Conservation (phyloP, 1,140 invertebrate species). For the Drosophila suzukii region DNA sequence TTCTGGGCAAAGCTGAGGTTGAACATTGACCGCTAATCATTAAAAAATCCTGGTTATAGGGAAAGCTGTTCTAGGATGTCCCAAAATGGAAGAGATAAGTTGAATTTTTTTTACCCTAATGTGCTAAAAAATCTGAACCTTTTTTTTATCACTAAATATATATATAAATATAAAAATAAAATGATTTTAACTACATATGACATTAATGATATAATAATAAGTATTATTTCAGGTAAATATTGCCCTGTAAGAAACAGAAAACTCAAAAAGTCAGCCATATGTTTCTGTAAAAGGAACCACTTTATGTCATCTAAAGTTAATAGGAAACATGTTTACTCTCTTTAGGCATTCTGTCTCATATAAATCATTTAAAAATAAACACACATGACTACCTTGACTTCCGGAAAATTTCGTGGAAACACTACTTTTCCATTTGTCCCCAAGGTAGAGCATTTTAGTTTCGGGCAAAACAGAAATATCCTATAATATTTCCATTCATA, state of each 20-base stretch:
- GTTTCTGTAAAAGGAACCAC: background rate
- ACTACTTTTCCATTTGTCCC: background rate
- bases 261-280: too few relatives aligned
- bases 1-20: background rate
- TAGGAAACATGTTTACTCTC: constrained; percentile 2
- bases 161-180: too few relatives aligned
- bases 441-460: constrained; percentile 3
- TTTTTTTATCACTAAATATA: too few relatives aligned
- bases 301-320: background rate
- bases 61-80: too few relatives aligned
- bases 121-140: too few relatives aligned
- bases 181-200: too few relatives aligned
- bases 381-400: background rate
- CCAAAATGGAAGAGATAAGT: too few relatives aligned
- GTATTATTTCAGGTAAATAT: too few relatives aligned
- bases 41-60: too few relatives aligned
- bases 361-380: constrained; percentile 11
- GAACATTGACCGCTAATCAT: constrained; percentile 30
- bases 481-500: constrained; percentile 9
- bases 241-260: too few relatives aligned
- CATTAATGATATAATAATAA: too few relatives aligned
- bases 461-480: background rate
- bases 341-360: constrained; percentile 14
- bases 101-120: too few relatives aligned
- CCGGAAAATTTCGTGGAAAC: background rate